These are phyloP conservation scores for Scomber colias DNA, from an alignment of 2,113 vertebrate species.

Conservation along the genomic window DNA sequence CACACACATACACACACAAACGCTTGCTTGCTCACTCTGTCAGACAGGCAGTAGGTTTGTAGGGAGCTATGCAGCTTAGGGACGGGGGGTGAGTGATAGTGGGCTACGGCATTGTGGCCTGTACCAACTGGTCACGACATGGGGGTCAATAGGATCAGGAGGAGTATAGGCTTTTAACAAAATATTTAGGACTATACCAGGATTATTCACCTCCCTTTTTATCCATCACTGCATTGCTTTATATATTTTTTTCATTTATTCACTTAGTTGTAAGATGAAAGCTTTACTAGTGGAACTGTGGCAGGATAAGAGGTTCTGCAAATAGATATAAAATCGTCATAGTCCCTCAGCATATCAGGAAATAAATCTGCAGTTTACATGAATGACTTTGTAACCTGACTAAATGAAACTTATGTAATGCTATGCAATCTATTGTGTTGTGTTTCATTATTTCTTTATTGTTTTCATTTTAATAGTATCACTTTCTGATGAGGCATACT, in stretches of 20 bases:
- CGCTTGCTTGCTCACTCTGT: conserved; percentile 47
- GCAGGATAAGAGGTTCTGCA: not conserved
- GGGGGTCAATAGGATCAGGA: conserved; percentile 65
- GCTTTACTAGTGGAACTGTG: conserved; percentile 8
- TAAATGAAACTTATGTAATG: not conserved
- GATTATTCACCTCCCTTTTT: conserved; percentile 11
- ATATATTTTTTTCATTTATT: conserved; percentile 8
- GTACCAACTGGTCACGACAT: conserved; percentile 78
- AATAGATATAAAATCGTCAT: not conserved
- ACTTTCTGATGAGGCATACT: not conserved
- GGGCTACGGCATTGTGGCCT: conserved; percentile 74
- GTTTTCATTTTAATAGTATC: not conserved
- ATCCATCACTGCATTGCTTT: not conserved
- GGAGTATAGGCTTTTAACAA: conserved; percentile 53
- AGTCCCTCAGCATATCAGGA: not conserved
- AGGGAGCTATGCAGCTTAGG: conserved; percentile 68
- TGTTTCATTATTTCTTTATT: not conserved
- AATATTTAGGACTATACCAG: conserved; percentile 52
- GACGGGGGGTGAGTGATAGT: conserved; percentile 54
- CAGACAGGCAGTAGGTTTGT: conserved; percentile 62
- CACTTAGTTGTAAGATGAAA: conserved; percentile 14
- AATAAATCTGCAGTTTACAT: not conserved
- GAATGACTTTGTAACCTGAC: not conserved
- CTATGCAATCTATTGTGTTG: not conserved
- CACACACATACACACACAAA: conserved; percentile 8